Conservation (phyloP, 2,888 invertebrate species). For the Xestia sexstrigata region DNA sequence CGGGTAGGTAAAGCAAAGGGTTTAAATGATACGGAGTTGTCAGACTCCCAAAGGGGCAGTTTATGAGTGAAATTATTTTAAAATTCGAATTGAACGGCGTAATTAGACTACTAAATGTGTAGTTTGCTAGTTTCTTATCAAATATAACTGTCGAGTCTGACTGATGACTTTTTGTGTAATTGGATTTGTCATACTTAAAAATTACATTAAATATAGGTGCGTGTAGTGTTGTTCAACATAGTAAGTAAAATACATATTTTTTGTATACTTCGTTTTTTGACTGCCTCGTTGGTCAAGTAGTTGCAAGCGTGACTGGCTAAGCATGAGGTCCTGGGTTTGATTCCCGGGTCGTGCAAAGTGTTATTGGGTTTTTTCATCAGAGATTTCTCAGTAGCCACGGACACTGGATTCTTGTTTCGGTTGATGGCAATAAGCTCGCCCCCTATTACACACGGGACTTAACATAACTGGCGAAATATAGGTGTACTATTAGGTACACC, state of each 20-base stretch:
- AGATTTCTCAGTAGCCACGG: too few relatives aligned
- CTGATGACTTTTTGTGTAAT: constrained; percentile 18
- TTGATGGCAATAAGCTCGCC: too few relatives aligned
- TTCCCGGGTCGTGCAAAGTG: too few relatives aligned
- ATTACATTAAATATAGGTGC: neutral
- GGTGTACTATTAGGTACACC: too few relatives aligned
- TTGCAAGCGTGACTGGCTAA: too few relatives aligned
- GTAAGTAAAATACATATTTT: neutral
- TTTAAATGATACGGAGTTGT: constrained; percentile 69
- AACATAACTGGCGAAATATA: too few relatives aligned
- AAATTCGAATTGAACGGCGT: constrained; percentile 61
- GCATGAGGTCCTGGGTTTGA: too few relatives aligned
- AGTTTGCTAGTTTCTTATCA: constrained; percentile 31
- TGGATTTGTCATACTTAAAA: neutral
- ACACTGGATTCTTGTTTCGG: too few relatives aligned
- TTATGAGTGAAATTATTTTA: constrained; percentile 70
- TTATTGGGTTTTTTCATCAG: too few relatives aligned
- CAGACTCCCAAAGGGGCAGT: constrained; percentile 69
- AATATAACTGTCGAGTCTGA: constrained; percentile 15
- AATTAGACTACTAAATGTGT: constrained; percentile 47
- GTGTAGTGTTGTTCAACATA: neutral
- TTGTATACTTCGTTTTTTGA: neutral
- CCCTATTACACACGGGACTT: too few relatives aligned
- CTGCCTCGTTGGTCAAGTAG: too few relatives aligned
- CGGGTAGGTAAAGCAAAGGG: constrained; percentile 60